A percentile compares a stretch with the other conserved stretches of the same genome.
Conservation (phyloP, 2,888 invertebrate genomes). For the Unio pictorum region DNA sequence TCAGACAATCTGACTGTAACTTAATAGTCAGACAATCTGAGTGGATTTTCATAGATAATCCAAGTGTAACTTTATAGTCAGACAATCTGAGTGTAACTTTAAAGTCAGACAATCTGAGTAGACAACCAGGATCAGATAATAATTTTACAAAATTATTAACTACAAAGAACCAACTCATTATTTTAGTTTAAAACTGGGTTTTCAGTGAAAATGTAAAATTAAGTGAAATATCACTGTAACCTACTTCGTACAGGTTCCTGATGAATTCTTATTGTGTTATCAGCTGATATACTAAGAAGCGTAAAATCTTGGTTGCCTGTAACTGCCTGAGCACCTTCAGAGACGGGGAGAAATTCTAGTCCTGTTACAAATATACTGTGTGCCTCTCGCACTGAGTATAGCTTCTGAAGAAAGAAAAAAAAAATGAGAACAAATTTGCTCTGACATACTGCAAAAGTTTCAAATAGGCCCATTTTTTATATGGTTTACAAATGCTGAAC, state of each 20-base stretch:
- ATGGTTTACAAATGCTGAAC: no score
- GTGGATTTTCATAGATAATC: no score
- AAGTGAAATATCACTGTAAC: constrained; percentile 7
- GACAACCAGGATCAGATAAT: no score
- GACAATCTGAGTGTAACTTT: no score
- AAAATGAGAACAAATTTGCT: not conserved
- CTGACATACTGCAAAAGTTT: no score
- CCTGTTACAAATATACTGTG: constrained; percentile 99
- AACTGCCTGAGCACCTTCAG: constrained; percentile 56
- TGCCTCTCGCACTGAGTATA: constrained; percentile 86
- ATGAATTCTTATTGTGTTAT: constrained; percentile 78
- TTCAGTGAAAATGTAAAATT: not conserved
- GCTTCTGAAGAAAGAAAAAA: constrained; percentile 76
- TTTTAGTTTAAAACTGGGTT: not conserved
- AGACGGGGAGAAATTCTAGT: constrained; percentile 87
- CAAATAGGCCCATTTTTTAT: no score
- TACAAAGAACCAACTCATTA: no score
- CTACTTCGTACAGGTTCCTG: constrained; percentile 63
- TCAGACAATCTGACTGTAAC: no score
- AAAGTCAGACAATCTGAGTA: no score
- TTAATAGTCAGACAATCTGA: no score
- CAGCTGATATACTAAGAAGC: constrained; percentile 94
- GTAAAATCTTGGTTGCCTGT: constrained; percentile 81
- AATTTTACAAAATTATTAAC: no score
- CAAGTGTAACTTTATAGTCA: no score